phyloP scores from a whole-genome alignment of 2,797 vertebrate genomes.

The Chaetodon trifasciatus region DNA sequence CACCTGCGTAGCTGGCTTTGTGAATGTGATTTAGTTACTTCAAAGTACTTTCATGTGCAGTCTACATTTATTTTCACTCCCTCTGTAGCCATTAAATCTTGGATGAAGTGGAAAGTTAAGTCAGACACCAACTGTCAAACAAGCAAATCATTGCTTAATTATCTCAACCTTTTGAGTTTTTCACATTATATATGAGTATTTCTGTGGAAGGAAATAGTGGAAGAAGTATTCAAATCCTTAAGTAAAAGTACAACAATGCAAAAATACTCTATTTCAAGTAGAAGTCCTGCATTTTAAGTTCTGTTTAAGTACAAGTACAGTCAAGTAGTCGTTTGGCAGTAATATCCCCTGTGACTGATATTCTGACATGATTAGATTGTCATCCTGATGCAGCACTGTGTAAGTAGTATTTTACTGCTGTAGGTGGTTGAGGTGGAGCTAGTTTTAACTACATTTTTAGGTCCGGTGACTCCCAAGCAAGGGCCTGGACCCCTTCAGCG shows the following conservation, averaged over 20 bases:
- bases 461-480: not conserved
- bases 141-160: slow-evolving; percentile 25
- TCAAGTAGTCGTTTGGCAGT: not conserved
- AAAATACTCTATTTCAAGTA: not conserved
- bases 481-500: not conserved
- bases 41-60: slow-evolving; percentile 49
- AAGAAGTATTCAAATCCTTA: not conserved
- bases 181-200: not conserved
- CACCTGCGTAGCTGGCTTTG: slow-evolving; percentile 53
- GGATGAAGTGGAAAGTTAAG: slow-evolving; percentile 20
- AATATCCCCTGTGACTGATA: not conserved
- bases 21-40: slow-evolving; percentile 49
- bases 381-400: not conserved
- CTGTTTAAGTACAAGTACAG: not conserved
- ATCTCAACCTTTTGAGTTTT: not conserved
- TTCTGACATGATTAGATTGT: not conserved
- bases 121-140: slow-evolving; percentile 18
- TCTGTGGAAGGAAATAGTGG: not conserved
- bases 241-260: not conserved
- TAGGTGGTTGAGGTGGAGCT: not conserved
- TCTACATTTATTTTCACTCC: slow-evolving; percentile 17
- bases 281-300: not conserved
- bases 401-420: not conserved
- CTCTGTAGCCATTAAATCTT: slow-evolving; percentile 32
- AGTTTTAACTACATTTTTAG: not conserved